phyloP scores from a whole-genome alignment of 2,888 invertebrate species.

The Ypsolopha sequella region DNA sequence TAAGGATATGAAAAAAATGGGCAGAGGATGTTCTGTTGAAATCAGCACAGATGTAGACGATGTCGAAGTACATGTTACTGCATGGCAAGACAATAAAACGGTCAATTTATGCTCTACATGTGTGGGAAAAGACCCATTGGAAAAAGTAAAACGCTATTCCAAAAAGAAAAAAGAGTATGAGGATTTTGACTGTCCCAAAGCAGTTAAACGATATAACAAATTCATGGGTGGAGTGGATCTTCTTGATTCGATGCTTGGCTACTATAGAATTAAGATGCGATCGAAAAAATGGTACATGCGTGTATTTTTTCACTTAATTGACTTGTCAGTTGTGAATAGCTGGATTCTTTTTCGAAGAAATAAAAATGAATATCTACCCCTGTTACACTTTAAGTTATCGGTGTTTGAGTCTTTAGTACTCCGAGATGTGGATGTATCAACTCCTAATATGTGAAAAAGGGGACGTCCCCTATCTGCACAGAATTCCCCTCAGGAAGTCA shows the following conservation, averaged over 20 bases:
- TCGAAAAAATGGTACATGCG: conserved; percentile 1
- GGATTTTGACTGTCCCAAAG: conserved; percentile 2
- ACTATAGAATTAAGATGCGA: conserved; percentile 3
- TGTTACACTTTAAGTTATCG: conserved; percentile 2
- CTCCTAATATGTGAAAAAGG: conserved; percentile 12
- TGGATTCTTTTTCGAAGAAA: conserved; percentile 3
- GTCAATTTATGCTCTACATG: conserved; percentile 3
- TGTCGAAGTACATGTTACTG: neutral
- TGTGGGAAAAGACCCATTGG: conserved; percentile 2
- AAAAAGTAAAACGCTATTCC: neutral
- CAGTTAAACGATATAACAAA: neutral
- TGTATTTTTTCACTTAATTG: conserved; percentile 3
- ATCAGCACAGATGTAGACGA: neutral
- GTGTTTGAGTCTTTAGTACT: neutral
- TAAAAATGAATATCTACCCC: neutral
- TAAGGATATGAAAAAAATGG: conserved; percentile 1
- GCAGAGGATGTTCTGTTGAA: neutral
- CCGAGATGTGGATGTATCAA: conserved; percentile 6
- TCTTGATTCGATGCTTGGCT: conserved; percentile 2
- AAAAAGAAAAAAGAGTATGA: neutral
- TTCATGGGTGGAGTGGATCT: conserved; percentile 4
- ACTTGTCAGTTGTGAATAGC: conserved; percentile 2
- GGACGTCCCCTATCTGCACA: conserved; percentile 6
- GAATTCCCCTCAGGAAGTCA: conserved; percentile 1
- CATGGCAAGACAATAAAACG: neutral